Conservation (phyloP, 2,113 vertebrate genomes). For the Gnathonemus longibarbis region DNA sequence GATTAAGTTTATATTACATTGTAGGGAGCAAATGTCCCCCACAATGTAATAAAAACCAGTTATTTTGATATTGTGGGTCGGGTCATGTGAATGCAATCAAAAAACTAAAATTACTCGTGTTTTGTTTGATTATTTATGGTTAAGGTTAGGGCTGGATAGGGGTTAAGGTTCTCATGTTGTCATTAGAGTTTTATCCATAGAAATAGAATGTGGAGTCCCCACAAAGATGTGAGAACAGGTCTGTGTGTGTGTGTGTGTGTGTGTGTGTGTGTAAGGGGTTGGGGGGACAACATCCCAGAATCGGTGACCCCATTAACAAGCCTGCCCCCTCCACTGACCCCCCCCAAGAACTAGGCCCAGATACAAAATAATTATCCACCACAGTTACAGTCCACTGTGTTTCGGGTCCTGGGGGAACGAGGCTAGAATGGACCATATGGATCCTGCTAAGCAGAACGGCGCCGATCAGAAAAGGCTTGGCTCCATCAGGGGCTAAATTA, state of each 20-base stretch:
- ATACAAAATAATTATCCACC: neutral
- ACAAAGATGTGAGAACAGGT: neutral
- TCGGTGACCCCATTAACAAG: neutral
- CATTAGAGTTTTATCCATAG: neutral
- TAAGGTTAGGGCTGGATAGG: neutral
- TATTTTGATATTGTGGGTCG: neutral
- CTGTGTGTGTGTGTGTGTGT: neutral
- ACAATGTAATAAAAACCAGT: neutral
- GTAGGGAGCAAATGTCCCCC: neutral
- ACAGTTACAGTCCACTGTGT: neutral
- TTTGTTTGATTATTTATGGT: neutral
- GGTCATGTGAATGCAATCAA: neutral
- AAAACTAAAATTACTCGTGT: neutral
- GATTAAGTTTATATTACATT: neutral
- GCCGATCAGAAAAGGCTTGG: neutral
- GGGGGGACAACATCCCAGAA: neutral
- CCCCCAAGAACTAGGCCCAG: too few species aligned
- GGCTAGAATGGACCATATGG: neutral
- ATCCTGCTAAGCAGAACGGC: neutral
- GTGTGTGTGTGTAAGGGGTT: neutral
- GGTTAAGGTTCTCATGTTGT: neutral
- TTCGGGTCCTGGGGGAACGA: neutral
- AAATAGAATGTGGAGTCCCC: neutral
- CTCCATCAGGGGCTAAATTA: neutral
- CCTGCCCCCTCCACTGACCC: too few species aligned